Evolutionary conservation across 2,888 invertebrate genomes (phyloP), one percentile per base, ranked within the genome.

Genomic region (Hypomecis punctinalis): DNA sequence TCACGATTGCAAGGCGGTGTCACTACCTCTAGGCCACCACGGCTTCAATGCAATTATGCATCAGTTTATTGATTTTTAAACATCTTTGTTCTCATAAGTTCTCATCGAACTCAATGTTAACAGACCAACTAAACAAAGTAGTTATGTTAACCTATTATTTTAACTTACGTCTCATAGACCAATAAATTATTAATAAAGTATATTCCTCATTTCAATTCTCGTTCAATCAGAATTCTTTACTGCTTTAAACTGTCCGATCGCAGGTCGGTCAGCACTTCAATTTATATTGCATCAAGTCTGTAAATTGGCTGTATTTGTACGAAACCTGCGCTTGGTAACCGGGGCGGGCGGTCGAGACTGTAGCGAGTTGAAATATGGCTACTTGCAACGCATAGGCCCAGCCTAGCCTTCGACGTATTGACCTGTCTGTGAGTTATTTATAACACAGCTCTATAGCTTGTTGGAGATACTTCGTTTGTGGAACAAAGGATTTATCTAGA

Each of bases 261-360:
- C 82, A 85, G 85, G 83, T 84, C 82, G 76, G 81, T 77, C 77
- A 79, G 81, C 79, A 75, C 79, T 81, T 84, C 84, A 83, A 88
- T 90, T 86, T 89, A 88, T 86, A 88, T 84, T 84, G 88, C 86
- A 79, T 77, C 76, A 88, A 81, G 78, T 79, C 76, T 79, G 80
- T 82, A 85, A 89, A 90, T 89, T 88, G 82, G 78, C 80, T 76
- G 80, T 86, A 88, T 88, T 89, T 86, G 84, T 84, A 82, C 77
- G 79, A 78, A 79, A 75, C 78, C 73, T 74, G 75, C 76, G 76
- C 76, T 79, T 66, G 63, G 74, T 70, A 68, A 68, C 69, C 75
- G 67, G 73, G 68, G 73, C 76, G 73, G 75, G 74, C 73, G 76
- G 73, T 74, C 78, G 76, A 77, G 81, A 81, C 80, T 82, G 73